Evolutionary conservation across 2,888 invertebrate species (phyloP).

Genomic region (Embidobia sp.): DNA sequence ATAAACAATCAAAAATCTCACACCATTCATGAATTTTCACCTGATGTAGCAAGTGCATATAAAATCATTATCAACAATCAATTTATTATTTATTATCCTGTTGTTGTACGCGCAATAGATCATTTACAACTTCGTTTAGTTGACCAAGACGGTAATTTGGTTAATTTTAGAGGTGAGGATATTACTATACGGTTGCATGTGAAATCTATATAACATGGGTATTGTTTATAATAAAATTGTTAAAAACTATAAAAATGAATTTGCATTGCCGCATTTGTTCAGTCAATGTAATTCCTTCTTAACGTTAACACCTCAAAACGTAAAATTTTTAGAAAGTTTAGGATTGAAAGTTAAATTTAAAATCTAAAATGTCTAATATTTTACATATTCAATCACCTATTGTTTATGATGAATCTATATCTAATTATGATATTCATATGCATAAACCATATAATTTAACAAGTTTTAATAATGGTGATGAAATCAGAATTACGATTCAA

Average conservation of each 20-base stretch:
- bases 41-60: conserved; percentile 70
- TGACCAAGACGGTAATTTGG: conserved; percentile 63
- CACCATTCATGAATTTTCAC: conserved; percentile 47
- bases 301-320: conserved; percentile 54
- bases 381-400: conserved; percentile 16
- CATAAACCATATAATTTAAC: conserved; percentile 6
- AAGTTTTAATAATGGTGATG: background rate
- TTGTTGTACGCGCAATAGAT: conserved; percentile 56
- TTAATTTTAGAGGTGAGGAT: conserved; percentile 66
- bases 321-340: conserved; percentile 47
- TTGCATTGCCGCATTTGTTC: conserved; percentile 1
- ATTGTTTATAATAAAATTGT: conserved; percentile 30
- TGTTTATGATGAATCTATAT: conserved; percentile 25
- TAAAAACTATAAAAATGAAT: conserved; percentile 34
- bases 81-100: conserved; percentile 67
- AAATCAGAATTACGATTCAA: conserved; percentile 2
- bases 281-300: conserved; percentile 11
- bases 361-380: background rate
- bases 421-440: conserved; percentile 3
- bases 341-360: conserved; percentile 33
- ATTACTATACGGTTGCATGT: conserved; percentile 65
- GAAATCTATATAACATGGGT: conserved; percentile 52
- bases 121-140: conserved; percentile 64
- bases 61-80: conserved; percentile 73
- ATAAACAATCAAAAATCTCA: conserved; percentile 25